Evolutionary conservation across 2,888 invertebrate genomes (phyloP).

Genomic region (Pristionchus entomophagus): DNA sequence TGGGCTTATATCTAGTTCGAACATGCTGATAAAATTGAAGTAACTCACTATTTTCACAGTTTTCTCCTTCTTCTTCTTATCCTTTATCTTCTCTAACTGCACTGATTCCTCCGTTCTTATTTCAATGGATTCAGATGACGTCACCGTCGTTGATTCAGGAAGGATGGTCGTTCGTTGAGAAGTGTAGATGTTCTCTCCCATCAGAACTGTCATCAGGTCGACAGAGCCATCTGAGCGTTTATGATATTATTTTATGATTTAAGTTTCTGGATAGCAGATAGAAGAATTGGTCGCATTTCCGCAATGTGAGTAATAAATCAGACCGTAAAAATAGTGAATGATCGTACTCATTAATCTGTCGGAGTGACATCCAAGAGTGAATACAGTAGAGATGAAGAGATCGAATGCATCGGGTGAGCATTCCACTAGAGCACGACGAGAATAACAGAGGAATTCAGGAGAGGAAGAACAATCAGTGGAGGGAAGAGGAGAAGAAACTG

Average conservation of each 20-base stretch:
- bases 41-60: neutral
- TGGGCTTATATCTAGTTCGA: no score
- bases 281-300: no score
- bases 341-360: neutral
- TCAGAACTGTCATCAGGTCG: constrained; percentile 40
- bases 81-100: neutral
- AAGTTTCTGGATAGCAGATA: no score
- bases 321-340: no score
- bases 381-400: constrained; percentile 44
- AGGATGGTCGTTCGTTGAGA: constrained; percentile 8
- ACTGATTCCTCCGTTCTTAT: neutral
- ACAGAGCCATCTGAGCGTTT: neutral
- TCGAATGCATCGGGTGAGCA: constrained; percentile 48
- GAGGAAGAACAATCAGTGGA: constrained; percentile 30
- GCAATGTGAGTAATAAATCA: no score
- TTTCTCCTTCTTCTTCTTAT: constrained; percentile 32
- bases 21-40: no score
- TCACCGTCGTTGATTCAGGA: neutral
- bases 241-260: no score
- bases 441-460: constrained; percentile 25
- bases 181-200: constrained; percentile 22
- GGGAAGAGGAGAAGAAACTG: neutral
- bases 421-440: constrained; percentile 28
- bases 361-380: constrained; percentile 36
- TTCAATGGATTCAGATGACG: neutral